Percentiles rank a stretch among this genome's conserved stretches.
Conservation (phyloP, 2,113 vertebrate species). For the Nematolebias whitei region DNA sequence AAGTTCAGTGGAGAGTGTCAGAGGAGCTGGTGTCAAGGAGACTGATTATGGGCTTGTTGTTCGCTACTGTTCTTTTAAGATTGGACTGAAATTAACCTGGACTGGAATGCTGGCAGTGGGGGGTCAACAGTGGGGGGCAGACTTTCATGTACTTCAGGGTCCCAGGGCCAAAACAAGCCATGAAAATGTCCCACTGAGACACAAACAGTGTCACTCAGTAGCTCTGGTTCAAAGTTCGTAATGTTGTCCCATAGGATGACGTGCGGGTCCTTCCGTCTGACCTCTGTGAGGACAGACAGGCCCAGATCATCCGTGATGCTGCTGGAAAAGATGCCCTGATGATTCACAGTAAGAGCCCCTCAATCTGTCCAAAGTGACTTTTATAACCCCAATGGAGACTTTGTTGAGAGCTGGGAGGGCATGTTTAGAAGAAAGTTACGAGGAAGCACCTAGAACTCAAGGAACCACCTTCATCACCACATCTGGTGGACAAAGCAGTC, state of each 20-base stretch:
- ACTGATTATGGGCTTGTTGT: no score
- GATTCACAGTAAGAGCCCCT: neutral
- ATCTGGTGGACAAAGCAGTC: no score
- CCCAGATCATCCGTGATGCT: conserved; percentile 4
- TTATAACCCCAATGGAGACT: conserved; percentile 9
- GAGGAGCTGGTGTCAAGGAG: neutral
- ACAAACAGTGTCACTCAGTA: neutral
- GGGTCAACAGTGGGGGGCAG: neutral
- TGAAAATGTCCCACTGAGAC: neutral
- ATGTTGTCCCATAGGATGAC: neutral
- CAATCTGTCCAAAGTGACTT: neutral
- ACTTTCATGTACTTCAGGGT: no score
- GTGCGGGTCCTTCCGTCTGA: neutral
- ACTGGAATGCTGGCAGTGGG: neutral
- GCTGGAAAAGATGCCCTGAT: neutral
- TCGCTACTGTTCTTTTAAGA: neutral
- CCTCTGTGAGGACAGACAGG: conserved; percentile 3
- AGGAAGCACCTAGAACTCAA: no score
- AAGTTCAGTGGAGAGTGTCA: neutral
- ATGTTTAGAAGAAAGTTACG: no score
- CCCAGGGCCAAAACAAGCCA: neutral
- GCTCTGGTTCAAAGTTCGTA: neutral
- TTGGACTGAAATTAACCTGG: neutral
- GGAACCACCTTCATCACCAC: no score
- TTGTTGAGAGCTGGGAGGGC: no score